A percentile compares a stretch with the other conserved stretches of the same genome.
Evolutionary conservation across 2,113 vertebrate genomes (phyloP).

Genomic region (Ceyx melanurus): DNA sequence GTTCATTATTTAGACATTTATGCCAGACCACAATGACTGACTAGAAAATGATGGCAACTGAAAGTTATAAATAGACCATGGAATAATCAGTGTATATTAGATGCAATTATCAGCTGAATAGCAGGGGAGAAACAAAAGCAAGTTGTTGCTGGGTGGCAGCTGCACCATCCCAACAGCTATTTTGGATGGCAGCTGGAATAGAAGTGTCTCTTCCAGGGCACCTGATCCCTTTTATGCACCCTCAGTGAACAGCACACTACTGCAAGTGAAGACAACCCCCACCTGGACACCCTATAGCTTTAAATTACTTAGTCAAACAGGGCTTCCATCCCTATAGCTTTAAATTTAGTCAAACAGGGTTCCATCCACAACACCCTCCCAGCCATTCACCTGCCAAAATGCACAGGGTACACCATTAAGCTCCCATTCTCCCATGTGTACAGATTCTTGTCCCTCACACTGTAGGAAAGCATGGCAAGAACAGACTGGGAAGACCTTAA

Average conservation of each 20-base stretch:
- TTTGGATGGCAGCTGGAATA: not conserved
- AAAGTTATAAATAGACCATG: not conserved
- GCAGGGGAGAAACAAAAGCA: not conserved
- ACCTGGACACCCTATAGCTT: fast-evolving
- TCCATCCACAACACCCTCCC: not conserved
- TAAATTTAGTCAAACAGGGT: not conserved
- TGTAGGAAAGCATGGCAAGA: constrained; percentile 94
- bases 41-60: not conserved
- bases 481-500: constrained; percentile 83
- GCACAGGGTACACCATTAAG: constrained; percentile 84
- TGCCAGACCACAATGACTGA: not conserved
- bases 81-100: not conserved
- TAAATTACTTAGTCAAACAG: not conserved
- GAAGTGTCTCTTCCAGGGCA: not conserved
- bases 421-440: constrained; percentile 90
- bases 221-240: not conserved
- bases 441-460: constrained; percentile 82
- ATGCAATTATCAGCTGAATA: not conserved
- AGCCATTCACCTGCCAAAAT: constrained; percentile 70
- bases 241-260: not conserved
- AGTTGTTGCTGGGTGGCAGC: not conserved
- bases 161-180: not conserved
- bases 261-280: not conserved
- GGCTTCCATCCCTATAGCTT: not conserved
- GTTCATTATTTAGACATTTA: constrained; percentile 4